These are phyloP conservation scores for Paedocypris micromegethes DNA, from an alignment of 2,797 vertebrate genomes.

Conservation along the genomic window DNA sequence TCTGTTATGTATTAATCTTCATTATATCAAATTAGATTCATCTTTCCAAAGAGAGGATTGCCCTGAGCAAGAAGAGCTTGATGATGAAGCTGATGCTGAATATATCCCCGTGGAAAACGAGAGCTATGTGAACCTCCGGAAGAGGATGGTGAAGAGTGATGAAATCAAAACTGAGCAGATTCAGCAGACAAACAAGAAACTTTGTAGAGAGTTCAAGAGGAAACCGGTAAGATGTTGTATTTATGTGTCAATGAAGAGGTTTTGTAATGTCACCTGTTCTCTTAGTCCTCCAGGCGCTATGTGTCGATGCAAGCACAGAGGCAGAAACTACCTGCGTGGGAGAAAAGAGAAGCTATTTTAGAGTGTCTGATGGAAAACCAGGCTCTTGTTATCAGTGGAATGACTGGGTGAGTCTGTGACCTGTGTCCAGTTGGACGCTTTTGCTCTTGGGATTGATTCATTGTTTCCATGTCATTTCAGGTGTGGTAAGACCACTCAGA, in stretches of 20 bases:
- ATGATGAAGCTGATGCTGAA: constrained; percentile 59
- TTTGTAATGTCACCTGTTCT: constrained; percentile 1
- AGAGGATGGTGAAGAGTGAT: constrained; percentile 75
- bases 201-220: constrained; percentile 76
- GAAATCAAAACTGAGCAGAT: constrained; percentile 68
- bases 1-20: neutral
- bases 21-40: constrained; percentile 5
- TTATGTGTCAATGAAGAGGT: too few relatives aligned
- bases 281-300: constrained; percentile 80
- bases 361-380: constrained; percentile 74
- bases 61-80: constrained; percentile 63
- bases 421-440: too few relatives aligned
- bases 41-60: constrained; percentile 59
- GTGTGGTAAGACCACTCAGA: constrained; percentile 97
- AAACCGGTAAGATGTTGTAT: constrained; percentile 67
- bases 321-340: constrained; percentile 87
- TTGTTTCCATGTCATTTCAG: constrained; percentile 55
- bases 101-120: constrained; percentile 76
- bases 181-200: constrained; percentile 78
- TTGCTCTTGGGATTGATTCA: neutral
- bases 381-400: constrained; percentile 93
- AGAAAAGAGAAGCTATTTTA: constrained; percentile 81
- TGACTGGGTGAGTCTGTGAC: constrained; percentile 84
- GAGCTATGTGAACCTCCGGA: constrained; percentile 87
- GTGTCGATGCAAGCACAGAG: constrained; percentile 85